These are phyloP conservation scores for Drosophila ogumai DNA, from an alignment of 1,140 invertebrate species.

Conservation along the genomic window DNA sequence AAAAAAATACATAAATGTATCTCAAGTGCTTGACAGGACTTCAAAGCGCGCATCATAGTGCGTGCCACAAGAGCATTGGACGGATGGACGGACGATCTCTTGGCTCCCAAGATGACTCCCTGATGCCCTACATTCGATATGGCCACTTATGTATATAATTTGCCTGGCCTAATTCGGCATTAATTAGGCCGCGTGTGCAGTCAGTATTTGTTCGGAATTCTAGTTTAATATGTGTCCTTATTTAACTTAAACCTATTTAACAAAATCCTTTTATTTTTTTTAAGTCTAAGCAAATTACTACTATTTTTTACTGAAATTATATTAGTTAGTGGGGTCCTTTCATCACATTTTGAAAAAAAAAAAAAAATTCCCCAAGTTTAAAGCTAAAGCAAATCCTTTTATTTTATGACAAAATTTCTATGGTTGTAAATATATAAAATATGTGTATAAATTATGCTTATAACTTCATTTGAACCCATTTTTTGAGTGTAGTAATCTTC, in stretches of 20 bases:
- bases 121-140: slow-evolving; percentile 16
- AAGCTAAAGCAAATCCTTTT: not conserved
- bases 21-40: slow-evolving; percentile 82
- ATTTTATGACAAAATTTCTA: too few species aligned
- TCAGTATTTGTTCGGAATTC: too few species aligned
- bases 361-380: not conserved
- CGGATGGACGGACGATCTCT: slow-evolving; percentile 14
- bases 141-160: not conserved
- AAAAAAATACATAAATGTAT: slow-evolving; percentile 82
- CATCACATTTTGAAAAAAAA: not conserved
- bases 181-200: not conserved
- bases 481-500: slow-evolving; percentile 9
- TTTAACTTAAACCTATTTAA: too few species aligned
- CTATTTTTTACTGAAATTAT: not conserved
- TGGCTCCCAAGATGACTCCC: slow-evolving; percentile 4
- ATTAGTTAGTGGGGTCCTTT: not conserved
- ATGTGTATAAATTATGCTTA: too few species aligned
- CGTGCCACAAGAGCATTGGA: slow-evolving; percentile 68
- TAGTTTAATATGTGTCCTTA: too few species aligned
- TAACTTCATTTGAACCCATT: not conserved
- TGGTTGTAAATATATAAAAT: too few species aligned
- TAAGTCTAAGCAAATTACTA: not conserved
- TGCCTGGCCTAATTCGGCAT: not conserved
- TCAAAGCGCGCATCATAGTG: slow-evolving; percentile 81
- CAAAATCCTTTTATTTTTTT: not conserved